A percentile compares a stretch with the other conserved stretches of the same genome.
phyloP scores from a whole-genome alignment of 2,113 vertebrate species.

The Coregonus clupeaformis region DNA sequence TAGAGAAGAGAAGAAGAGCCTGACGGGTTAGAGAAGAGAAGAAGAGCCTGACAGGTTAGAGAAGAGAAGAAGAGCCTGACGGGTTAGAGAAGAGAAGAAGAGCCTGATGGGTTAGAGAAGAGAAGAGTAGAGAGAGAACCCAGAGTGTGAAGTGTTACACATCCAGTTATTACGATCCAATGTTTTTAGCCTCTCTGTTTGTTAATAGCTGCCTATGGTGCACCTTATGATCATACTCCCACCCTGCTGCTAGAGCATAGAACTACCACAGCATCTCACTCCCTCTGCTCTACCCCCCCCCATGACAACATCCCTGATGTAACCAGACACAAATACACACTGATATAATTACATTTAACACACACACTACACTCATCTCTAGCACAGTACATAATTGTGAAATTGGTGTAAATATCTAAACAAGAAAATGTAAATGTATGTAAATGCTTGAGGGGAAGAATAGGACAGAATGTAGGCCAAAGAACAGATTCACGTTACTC shows the following conservation, averaged over 20 bases:
- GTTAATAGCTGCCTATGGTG: slow-evolving; percentile 20
- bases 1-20: no score
- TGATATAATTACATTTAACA: slow-evolving; percentile 42
- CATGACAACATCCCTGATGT: slow-evolving; percentile 8
- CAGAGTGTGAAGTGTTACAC: neutral
- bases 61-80: no score
- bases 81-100: no score
- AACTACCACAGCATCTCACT: slow-evolving; percentile 1
- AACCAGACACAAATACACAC: slow-evolving; percentile 39
- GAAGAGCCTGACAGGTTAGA: no score
- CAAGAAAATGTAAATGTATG: slow-evolving; percentile 31
- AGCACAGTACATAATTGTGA: slow-evolving; percentile 54
- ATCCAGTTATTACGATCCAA: neutral
- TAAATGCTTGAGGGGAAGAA: slow-evolving; percentile 34
- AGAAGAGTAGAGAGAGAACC: neutral
- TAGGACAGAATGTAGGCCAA: slow-evolving; percentile 57
- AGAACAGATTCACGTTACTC: slow-evolving; percentile 60
- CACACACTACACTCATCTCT: slow-evolving; percentile 23
- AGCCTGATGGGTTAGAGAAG: neutral
- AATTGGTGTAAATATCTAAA: slow-evolving; percentile 64
- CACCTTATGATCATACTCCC: slow-evolving; percentile 33
- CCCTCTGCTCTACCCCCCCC: neutral
- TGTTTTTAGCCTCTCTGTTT: neutral
- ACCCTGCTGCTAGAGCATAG: neutral
- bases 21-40: no score